phyloP scores from a whole-genome alignment of 2,797 vertebrate species.

The Emys orbicularis region DNA sequence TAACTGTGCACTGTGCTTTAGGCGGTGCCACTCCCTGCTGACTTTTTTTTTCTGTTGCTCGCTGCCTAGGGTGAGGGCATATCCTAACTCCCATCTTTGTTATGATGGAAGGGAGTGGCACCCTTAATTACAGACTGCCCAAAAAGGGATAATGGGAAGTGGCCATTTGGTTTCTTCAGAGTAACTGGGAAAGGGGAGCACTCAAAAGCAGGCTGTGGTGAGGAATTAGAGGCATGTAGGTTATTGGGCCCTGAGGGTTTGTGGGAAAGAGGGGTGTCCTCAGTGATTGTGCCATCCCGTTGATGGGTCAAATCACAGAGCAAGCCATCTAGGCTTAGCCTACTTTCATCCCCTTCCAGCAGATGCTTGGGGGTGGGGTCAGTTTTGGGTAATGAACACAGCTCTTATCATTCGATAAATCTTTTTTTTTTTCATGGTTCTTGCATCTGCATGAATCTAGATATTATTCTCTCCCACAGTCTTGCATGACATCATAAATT shows the following conservation, averaged over 20 bases:
- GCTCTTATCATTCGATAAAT: not conserved
- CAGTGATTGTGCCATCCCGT: not conserved
- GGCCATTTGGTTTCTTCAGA: not conserved
- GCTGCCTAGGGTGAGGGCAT: not conserved
- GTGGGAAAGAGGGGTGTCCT: not conserved
- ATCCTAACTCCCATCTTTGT: not conserved
- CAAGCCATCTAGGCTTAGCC: not conserved
- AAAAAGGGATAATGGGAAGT: not conserved
- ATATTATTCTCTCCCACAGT: slow-evolving; percentile 11
- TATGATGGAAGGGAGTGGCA: not conserved
- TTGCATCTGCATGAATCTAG: not conserved
- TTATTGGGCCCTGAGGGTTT: not conserved
- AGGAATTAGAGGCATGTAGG: not conserved
- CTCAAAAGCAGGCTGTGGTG: not conserved
- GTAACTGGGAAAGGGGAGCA: not conserved
- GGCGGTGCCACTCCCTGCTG: not conserved
- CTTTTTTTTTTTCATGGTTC: not conserved
- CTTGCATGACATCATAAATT: slow-evolving; percentile 65
- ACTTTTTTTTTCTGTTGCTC: not conserved
- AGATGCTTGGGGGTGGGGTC: not conserved
- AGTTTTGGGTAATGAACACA: not conserved
- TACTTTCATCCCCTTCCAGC: not conserved
- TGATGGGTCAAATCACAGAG: not conserved
- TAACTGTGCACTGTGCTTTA: not conserved
- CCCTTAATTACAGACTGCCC: not conserved